Percentiles rank a stretch among this genome's conserved stretches.
phyloP scores from a whole-genome alignment of 2,113 vertebrate species.

The Chascanopsetta lugubris region DNA sequence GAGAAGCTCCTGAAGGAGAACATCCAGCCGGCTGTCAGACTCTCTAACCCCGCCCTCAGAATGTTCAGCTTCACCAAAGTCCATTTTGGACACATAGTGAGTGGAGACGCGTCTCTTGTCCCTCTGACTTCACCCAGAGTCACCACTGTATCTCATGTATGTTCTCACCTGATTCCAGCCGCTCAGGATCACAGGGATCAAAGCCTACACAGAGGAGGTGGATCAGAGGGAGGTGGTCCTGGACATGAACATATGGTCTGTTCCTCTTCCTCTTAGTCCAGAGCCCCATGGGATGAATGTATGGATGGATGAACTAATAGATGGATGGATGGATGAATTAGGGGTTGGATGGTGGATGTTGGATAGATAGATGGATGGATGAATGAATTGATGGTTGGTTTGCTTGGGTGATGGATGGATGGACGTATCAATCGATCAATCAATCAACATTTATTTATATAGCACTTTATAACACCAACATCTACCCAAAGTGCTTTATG shows the following conservation, averaged over 20 bases:
- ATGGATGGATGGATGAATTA: too few relatives aligned
- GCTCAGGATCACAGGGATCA: conserved; percentile 88
- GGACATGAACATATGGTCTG: conserved; percentile 89
- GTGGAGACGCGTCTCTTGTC: conserved; percentile 1
- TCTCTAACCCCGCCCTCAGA: conserved; percentile 86
- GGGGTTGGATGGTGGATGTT: too few relatives aligned
- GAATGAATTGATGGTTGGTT: too few relatives aligned
- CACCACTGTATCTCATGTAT: neutral
- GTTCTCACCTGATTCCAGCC: conserved; percentile 80
- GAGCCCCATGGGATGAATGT: too few relatives aligned
- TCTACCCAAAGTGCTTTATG: too few relatives aligned
- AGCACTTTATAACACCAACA: too few relatives aligned
- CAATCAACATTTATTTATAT: too few relatives aligned
- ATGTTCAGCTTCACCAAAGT: conserved; percentile 92
- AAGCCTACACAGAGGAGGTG: conserved; percentile 86
- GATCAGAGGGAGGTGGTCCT: conserved; percentile 88
- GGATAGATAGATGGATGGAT: too few relatives aligned
- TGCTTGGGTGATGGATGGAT: too few relatives aligned
- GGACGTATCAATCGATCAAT: too few relatives aligned
- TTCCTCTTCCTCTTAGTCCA: too few relatives aligned
- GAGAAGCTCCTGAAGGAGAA: conserved; percentile 90
- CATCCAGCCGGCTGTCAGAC: conserved; percentile 85
- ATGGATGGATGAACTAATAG: too few relatives aligned
- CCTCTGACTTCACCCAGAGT: neutral
- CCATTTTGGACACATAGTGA: conserved; percentile 91